Evolutionary conservation across 2,888 invertebrate genomes (phyloP), one percentile per base, ranked within the genome.

Genomic region (Nomada ferruginata): DNA sequence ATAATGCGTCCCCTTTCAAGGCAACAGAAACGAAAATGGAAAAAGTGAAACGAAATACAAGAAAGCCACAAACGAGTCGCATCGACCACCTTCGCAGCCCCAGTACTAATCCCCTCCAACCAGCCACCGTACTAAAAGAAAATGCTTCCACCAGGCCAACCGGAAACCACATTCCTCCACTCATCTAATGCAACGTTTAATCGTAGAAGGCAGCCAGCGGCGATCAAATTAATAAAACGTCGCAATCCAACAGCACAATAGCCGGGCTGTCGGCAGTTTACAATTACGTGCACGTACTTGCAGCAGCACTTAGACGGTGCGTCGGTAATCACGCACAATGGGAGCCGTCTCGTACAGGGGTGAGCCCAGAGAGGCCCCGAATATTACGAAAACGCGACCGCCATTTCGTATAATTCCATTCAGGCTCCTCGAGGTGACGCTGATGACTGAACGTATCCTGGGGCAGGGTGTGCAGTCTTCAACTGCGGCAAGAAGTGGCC

Each of bases 351-450:
- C 61, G 57, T 26, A 36, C 11, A 47, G 47, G 47, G 47, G 47
- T 15, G 47, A 47, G 47, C 11, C 47, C 47, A 10, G 47, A 47
- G 47, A 11, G 47, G 15, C 66, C 75, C 72, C 76, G 84, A 85
- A 85, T 81, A 79, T 88, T 87, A 84, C 87, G 85, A 88, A 85
- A 83, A 87, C 85, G 82, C 82, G 79, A 87, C 76, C 80, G 83
- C 89, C 83, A 81, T 89, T 89, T 89, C 81, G 85, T 81, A 70
- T 89, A 89, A 87, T 88, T 86, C 79, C 79, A 85, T 78, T 86
- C 79, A 84, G 83, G 85, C 86, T 70, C 80, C 87, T 85, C 82
- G 85, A 86, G 83, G 79, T 87, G 89, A 85, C 77, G 87, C 79
- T 66, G 83, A 83, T 75, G 87, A 74, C 80, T 88, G 88, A 88